phyloP scores from a whole-genome alignment of 2,113 vertebrate species.

The Eolophus roseicapilla region DNA sequence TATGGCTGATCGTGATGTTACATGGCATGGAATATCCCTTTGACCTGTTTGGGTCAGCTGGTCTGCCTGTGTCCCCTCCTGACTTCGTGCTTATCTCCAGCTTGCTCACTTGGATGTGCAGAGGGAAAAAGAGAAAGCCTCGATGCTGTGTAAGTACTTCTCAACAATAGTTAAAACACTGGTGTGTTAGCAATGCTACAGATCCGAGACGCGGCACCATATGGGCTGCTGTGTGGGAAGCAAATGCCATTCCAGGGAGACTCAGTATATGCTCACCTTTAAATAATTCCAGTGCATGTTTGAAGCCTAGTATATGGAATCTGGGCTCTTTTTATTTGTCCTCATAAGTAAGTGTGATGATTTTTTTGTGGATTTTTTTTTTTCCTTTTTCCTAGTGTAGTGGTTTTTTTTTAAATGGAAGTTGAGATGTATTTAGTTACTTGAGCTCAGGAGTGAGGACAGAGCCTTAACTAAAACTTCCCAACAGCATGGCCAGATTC shows the following conservation, averaged over 20 bases:
- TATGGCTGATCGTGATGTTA: not conserved
- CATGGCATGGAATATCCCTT: not conserved
- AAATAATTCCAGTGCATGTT: not conserved
- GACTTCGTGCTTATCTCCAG: not conserved
- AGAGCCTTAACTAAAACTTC: not conserved
- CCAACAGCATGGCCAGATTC: too few relatives aligned
- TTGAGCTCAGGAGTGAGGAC: not conserved
- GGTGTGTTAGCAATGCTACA: not conserved
- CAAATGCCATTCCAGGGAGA: not conserved
- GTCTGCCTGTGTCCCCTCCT: not conserved
- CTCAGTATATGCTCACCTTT: not conserved
- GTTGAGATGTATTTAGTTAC: not conserved
- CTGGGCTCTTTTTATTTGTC: not conserved
- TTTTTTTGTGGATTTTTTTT: not conserved
- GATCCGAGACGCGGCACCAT: not conserved
- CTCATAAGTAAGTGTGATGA: not conserved
- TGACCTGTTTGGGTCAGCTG: not conserved
- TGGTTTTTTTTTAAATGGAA: not conserved
- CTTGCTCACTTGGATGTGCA: not conserved
- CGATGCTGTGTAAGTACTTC: not conserved
- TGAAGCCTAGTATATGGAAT: not conserved
- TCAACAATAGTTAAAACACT: not conserved
- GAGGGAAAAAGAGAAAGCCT: not conserved
- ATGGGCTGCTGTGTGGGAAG: not conserved
- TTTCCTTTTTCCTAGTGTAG: not conserved